Evolutionary conservation across 2,888 invertebrate species (phyloP), one percentile per base, ranked within the genome.

Genomic region (Tromatobia lineatoria): DNA sequence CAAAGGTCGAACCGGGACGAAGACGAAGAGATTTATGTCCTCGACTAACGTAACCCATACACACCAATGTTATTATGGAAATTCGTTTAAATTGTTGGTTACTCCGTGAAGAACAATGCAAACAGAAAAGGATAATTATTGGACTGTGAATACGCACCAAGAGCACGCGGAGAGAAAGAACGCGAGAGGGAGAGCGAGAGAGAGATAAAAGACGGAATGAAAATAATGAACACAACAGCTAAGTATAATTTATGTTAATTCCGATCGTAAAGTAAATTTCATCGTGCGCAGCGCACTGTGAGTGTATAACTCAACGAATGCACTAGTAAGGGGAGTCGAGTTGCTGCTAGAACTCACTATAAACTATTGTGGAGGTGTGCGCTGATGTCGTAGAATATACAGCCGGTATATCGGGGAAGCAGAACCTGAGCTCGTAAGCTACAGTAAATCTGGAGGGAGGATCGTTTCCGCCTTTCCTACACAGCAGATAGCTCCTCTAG

Each of bases 91-190:
- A 90, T 91, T 90, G 87, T 89, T 85, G 88, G 84, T 86, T 88
- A 78, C 80, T 82, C 70, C 77, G 66, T 83, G 69, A 82, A 85
- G 87, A 90, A 90, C 90, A 91, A 89, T 91, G 89, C 91, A 90
- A 92, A 91, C 90, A 88, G 88, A 90, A 90, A 90, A 88, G 88
- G 87, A 90, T 91, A 91, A 90, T 91, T 90, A 89, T 90, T 88
- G 86, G 87, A 88, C 85, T 87, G 86, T 82, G 86, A 88, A 87
- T 87, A 87, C 52, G 45, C 50, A n/a, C 15, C 23, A 23, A 38
- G 42, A 25, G 45, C 10, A 34, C 18, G 23, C 3, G 70, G 7
- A n/a, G 18, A n/a, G 57, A 80, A n/a, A 80, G 45, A 71, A n/a
- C n/a, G n/a, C n/a, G n/a, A n/a, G n/a, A n/a, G n/a, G n/a, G n/a